A percentile compares a stretch with the other conserved stretches of the same genome.
Conservation (phyloP, 2,797 vertebrate genomes). For the Enteromius thamalakanensis region DNA sequence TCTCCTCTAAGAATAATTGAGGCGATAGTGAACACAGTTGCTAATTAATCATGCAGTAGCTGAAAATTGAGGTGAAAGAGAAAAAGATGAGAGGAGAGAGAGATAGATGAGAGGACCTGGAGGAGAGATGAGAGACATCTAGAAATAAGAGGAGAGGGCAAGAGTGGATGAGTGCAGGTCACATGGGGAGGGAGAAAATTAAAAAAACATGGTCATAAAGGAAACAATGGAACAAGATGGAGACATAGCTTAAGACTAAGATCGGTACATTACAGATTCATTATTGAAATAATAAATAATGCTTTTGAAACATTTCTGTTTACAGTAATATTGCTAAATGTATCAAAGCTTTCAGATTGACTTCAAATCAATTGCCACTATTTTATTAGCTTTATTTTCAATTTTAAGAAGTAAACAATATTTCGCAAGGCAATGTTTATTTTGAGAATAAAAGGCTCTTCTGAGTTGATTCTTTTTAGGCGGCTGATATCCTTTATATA, state of each 20-base stretch:
- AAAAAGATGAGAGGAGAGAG: conserved; percentile 62
- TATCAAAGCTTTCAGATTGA: background rate
- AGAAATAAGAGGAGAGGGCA: conserved; percentile 38
- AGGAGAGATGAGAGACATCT: conserved; percentile 45
- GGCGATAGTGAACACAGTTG: conserved; percentile 78
- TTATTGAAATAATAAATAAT: conserved; percentile 10
- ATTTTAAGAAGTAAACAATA: background rate
- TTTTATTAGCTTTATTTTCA: background rate
- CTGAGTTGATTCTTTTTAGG: background rate
- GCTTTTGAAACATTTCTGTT: background rate
- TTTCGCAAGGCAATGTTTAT: background rate
- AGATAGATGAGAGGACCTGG: conserved; percentile 61
- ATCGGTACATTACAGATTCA: conserved; percentile 8
- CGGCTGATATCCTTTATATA: background rate
- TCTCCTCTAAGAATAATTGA: conserved; percentile 76
- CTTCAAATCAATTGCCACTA: background rate
- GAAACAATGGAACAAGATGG: conserved; percentile 23
- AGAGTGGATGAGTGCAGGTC: conserved; percentile 64
- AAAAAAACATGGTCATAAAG: conserved; percentile 34
- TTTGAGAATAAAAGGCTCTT: background rate
- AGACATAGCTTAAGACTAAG: background rate
- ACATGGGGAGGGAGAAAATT: conserved; percentile 57
- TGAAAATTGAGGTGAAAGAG: conserved; percentile 81
- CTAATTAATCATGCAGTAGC: conserved; percentile 84
- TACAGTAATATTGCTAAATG: background rate